Conservation (phyloP, 2,888 invertebrate genomes). For the Pristionchus arcanus region DNA sequence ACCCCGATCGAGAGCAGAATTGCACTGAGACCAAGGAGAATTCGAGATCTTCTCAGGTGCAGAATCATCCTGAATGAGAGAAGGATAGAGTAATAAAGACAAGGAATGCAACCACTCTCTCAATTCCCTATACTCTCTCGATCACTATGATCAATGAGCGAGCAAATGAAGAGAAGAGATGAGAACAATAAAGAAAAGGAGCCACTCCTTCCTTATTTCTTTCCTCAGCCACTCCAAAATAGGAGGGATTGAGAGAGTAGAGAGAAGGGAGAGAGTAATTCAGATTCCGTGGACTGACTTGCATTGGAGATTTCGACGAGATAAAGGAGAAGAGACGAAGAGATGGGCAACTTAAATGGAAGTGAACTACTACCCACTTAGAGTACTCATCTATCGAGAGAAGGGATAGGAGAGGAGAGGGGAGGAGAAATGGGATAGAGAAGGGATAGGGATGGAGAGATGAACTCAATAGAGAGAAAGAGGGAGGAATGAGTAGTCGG, state of each 20-base stretch:
- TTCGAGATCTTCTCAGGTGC: background rate
- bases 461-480: slow-evolving; percentile 1
- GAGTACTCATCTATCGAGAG: slow-evolving; percentile 35
- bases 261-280: background rate
- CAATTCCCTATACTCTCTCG: background rate
- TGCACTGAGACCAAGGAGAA: background rate
- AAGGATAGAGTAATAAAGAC: background rate
- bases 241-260: background rate
- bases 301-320: slow-evolving; percentile 22
- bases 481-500: background rate
- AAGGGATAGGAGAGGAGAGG: background rate
- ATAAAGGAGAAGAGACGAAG: slow-evolving; percentile 28
- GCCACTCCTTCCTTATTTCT: slow-evolving; percentile 9
- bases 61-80: slow-evolving; percentile 37
- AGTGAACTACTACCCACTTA: slow-evolving; percentile 35
- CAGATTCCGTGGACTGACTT: slow-evolving; percentile 16
- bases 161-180: background rate
- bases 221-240: background rate
- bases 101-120: background rate
- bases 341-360: slow-evolving; percentile 41
- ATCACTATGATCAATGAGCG: background rate
- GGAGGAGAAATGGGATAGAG: background rate
- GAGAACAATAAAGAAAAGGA: background rate
- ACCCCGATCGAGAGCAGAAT: slow-evolving; percentile 12
- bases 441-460: background rate